Base-by-base conservation (phyloP, 2,797 vertebrate species). In the Novumbra hubbsi region DNA sequence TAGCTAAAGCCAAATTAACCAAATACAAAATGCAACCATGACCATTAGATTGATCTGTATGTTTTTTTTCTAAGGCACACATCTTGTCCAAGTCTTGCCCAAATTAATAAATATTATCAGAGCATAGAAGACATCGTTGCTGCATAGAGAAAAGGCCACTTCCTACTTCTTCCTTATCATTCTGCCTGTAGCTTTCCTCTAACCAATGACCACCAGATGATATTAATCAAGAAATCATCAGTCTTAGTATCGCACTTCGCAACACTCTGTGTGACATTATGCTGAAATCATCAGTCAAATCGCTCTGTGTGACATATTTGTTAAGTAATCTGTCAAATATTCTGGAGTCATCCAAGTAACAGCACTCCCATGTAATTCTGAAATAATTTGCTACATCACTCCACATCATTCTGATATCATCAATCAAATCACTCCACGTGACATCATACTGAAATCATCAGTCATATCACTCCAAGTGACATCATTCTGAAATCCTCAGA, bases 161-260 rank as follows among this genome's bases (percentile, higher is more conserved):
- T 79, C 73, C 66, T 73, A 30, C 48, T 41, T 68, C 27, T 70
- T 78, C 72, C 66, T 74, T 30, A 49, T 62, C 70, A 38, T 73
- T 70, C 30, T 66, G 32, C 19, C 73, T 16, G 63, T 71, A 55
- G 28, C 55, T 24, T 11, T 24, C 50, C 55, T 57, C 55, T 57
- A 24, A 57, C 48, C 28, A 32, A 45, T 7, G 15, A 71, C 86
- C 69, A 72, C 65, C 73, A 69, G 73, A 73, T 83, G 81, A 76
- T 87, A 73, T 83, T 82, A 76, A 86, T 83, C 82, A 81, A 80
- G 50, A 32, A 32, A 11, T 41, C 9, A 11, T 41, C 41, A 41
- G 41, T 7, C 41, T 11, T 41, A 41, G 41, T 41, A 41, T 8
- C 5, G 5, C 41, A 41, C 41, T 41, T 8, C 9, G 41, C 9